Evolutionary conservation across 2,113 vertebrate genomes (phyloP).

Genomic region (Ophthalmolycus amberensis): DNA sequence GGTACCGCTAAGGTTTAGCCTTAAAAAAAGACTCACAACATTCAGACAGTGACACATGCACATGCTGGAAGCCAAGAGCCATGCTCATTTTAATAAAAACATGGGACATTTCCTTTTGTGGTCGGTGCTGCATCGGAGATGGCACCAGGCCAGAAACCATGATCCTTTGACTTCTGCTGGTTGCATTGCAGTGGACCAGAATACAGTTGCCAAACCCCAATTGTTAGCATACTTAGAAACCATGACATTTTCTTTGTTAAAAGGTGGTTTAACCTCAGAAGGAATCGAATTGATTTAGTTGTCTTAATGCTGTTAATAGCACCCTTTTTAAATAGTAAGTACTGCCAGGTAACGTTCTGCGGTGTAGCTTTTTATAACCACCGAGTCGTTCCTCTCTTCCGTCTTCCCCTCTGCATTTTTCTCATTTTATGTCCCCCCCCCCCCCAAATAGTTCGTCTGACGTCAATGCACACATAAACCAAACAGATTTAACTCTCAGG

Average conservation of each 20-base stretch:
- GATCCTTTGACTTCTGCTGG: constrained; percentile 44
- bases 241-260: constrained; percentile 12
- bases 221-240: constrained; percentile 15
- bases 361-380: constrained; percentile 28
- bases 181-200: constrained; percentile 36
- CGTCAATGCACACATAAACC: constrained; percentile 66
- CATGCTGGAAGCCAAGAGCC: constrained; percentile 25
- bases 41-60: constrained; percentile 10
- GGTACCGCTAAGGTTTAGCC: constrained; percentile 11
- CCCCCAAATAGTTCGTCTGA: constrained; percentile 63
- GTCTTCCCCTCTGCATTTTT: constrained; percentile 56
- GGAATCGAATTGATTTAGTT: not conserved
- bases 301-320: not conserved
- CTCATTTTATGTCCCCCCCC: constrained; percentile 54
- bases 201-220: constrained; percentile 11
- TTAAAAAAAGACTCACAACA: constrained; percentile 16
- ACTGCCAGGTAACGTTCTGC: constrained; percentile 41
- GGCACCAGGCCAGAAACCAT: constrained; percentile 52
- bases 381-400: constrained; percentile 36
- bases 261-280: not conserved
- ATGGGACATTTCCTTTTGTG: constrained; percentile 50
- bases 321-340: constrained; percentile 23
- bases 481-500: constrained; percentile 62
- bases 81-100: constrained; percentile 34
- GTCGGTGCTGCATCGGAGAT: constrained; percentile 23